Conservation (phyloP, 2,113 vertebrate species). For the Oreochromis spilurus region DNA sequence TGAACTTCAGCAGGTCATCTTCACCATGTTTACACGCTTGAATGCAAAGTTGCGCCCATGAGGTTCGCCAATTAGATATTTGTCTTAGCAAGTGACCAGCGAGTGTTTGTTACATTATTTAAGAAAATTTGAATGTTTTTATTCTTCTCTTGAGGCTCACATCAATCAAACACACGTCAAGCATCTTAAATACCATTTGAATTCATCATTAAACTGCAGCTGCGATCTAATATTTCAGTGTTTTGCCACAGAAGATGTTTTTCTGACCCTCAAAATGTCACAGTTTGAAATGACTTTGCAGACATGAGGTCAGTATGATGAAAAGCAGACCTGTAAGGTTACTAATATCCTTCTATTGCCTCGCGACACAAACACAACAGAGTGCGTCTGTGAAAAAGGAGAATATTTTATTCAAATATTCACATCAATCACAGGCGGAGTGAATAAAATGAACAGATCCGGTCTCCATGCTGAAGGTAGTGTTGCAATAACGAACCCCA, state of each 20-base stretch:
- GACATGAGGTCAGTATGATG: neutral
- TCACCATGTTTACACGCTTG: neutral
- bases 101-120: neutral
- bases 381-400: neutral
- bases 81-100: neutral
- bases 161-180: neutral
- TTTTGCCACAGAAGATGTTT: neutral
- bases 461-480: neutral
- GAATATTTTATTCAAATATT: constrained; percentile 7
- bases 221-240: neutral
- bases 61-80: neutral
- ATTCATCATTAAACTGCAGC: neutral
- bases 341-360: neutral
- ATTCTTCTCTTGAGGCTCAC: neutral
- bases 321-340: neutral
- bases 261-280: neutral
- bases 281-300: neutral
- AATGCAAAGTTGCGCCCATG: neutral
- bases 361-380: neutral
- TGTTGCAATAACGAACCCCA: neutral
- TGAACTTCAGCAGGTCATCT: neutral
- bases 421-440: constrained; percentile 5
- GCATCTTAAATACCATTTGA: neutral
- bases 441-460: neutral
- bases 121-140: neutral